phyloP scores from a whole-genome alignment of 2,797 vertebrate genomes.

The Melanotaenia trifasciata region DNA sequence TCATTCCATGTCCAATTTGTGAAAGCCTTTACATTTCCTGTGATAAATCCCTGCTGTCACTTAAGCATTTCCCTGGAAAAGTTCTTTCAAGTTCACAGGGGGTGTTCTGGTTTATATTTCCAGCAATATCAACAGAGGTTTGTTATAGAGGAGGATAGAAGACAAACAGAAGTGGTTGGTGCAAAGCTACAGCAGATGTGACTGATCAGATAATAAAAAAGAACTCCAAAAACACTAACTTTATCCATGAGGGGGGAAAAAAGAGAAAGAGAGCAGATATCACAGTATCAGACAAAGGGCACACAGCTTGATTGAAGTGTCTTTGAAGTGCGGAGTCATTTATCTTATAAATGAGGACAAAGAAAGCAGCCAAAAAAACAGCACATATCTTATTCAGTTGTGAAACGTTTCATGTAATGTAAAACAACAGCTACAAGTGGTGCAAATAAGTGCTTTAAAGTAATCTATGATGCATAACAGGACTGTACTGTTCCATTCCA shows the following conservation, averaged over 20 bases:
- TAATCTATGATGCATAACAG: slow-evolving; percentile 44
- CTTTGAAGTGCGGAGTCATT: slow-evolving; percentile 31
- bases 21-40: slow-evolving; percentile 38
- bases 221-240: slow-evolving; percentile 51
- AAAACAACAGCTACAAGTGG: slow-evolving; percentile 50
- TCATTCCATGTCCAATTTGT: slow-evolving; percentile 30
- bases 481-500: slow-evolving; percentile 38
- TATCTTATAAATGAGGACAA: slow-evolving; percentile 39
- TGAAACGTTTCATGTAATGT: slow-evolving; percentile 28
- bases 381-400: slow-evolving; percentile 15
- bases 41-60: slow-evolving; percentile 38
- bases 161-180: slow-evolving; percentile 29
- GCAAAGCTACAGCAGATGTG: slow-evolving; percentile 41
- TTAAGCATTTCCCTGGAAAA: slow-evolving; percentile 24
- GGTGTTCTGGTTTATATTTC: slow-evolving; percentile 41
- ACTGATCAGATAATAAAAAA: slow-evolving; percentile 40
- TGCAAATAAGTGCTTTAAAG: slow-evolving; percentile 41
- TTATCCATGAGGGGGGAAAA: slow-evolving; percentile 13
- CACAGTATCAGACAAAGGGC: slow-evolving; percentile 29
- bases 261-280: slow-evolving; percentile 22
- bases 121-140: slow-evolving; percentile 21
- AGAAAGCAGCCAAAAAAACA: slow-evolving; percentile 32
- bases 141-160: slow-evolving; percentile 21
- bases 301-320: slow-evolving; percentile 22
- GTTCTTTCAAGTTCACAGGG: neutral